phyloP scores from a whole-genome alignment of 2,888 invertebrate genomes.

The Rhagium mordax region DNA sequence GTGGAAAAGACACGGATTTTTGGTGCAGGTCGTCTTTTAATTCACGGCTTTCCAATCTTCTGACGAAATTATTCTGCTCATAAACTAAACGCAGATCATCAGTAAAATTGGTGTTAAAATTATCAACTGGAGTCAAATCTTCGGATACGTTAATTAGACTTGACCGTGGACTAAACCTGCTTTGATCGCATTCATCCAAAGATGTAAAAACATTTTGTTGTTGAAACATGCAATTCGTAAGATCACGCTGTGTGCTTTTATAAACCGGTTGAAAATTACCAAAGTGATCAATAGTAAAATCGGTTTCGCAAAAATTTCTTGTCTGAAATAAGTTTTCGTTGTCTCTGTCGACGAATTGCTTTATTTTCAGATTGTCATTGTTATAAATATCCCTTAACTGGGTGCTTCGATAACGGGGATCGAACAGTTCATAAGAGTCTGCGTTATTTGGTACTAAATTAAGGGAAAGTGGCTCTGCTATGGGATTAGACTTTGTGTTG shows the following conservation, averaged over 20 bases:
- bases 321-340: neutral
- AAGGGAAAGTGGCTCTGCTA: neutral
- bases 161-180: neutral
- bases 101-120: neutral
- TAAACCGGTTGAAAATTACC: constrained; percentile 33
- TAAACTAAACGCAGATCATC: too few species aligned
- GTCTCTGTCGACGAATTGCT: neutral
- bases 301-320: neutral
- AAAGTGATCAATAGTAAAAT: constrained; percentile 33
- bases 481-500: neutral
- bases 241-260: constrained; percentile 31
- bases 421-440: neutral
- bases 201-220: neutral
- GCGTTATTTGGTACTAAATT: neutral
- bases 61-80: too few species aligned
- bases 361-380: neutral
- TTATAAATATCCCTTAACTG: neutral
- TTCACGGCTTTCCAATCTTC: too few species aligned
- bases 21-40: too few species aligned
- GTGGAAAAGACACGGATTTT: too few species aligned
- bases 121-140: neutral
- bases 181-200: neutral
- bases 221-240: neutral
- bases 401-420: constrained; percentile 21
- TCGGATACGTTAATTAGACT: neutral